Percentiles rank a stretch among this genome's conserved stretches.
These are phyloP conservation scores for Charadrius vociferus DNA, from an alignment of 2,113 vertebrate species.

Conservation along the genomic window DNA sequence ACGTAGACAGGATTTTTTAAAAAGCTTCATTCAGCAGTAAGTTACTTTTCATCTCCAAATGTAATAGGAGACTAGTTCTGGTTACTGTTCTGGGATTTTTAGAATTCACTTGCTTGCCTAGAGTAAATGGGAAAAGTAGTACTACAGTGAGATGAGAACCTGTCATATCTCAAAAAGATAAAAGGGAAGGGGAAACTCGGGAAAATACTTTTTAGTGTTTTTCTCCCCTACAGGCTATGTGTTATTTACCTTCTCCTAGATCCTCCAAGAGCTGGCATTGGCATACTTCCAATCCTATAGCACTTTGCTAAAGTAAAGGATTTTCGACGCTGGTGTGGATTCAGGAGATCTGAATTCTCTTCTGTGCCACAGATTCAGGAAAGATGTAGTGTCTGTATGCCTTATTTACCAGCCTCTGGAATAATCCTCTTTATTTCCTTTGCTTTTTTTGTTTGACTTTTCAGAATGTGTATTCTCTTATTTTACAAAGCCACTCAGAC, in stretches of 20 bases:
- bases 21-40: background rate
- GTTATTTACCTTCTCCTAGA: slow-evolving; percentile 8
- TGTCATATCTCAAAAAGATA: background rate
- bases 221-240: background rate
- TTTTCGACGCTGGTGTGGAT: background rate
- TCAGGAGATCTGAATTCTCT: background rate
- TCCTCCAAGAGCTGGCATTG: background rate
- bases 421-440: background rate
- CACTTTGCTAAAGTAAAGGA: background rate
- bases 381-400: background rate
- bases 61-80: background rate
- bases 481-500: background rate
- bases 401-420: background rate
- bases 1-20: background rate
- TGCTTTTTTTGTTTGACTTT: background rate
- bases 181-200: background rate
- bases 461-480: background rate
- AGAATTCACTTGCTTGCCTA: background rate
- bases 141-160: background rate
- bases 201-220: background rate
- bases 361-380: background rate
- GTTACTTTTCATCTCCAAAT: background rate
- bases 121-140: background rate
- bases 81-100: background rate
- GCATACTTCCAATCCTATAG: background rate